Percentiles rank a stretch among this genome's conserved stretches.
Evolutionary conservation across 37 sponge, comb jelly and placozoan species (phyloP).

Genomic region (Hormiphora californensis): DNA sequence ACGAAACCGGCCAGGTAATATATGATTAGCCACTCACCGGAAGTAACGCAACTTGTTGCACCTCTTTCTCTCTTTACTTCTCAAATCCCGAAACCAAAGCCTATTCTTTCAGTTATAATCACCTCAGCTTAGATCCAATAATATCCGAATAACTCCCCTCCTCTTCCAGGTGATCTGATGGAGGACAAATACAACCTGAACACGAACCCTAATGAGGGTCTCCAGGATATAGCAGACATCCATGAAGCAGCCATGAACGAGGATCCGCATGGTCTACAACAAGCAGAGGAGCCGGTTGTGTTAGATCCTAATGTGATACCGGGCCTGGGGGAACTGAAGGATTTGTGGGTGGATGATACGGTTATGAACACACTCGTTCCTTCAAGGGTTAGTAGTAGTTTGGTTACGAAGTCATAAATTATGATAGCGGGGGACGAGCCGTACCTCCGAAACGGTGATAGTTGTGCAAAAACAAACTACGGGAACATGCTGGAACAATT

Average conservation of each 20-base stretch:
- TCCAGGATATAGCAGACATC: not conserved
- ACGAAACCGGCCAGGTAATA: slow-evolving; percentile 72
- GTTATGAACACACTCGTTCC: slow-evolving; percentile 33
- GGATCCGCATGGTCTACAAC: slow-evolving; percentile 19
- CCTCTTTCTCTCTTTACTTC: too few species aligned
- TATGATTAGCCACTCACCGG: too few species aligned
- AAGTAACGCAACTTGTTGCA: too few species aligned
- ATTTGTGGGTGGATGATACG: not conserved
- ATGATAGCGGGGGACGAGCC: too few species aligned
- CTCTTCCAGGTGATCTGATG: slow-evolving; percentile 77
- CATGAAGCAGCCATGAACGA: not conserved
- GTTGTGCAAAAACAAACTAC: too few species aligned
- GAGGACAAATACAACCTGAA: slow-evolving; percentile 71
- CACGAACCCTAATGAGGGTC: slow-evolving; percentile 41
- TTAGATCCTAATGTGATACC: slow-evolving; percentile 25
- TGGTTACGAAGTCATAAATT: not conserved
- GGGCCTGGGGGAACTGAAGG: not conserved
- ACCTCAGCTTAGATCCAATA: too few species aligned
- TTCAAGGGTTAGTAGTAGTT: not conserved
- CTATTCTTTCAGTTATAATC: too few species aligned
- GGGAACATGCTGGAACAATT: too few species aligned
- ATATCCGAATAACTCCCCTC: too few species aligned
- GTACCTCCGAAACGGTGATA: too few species aligned
- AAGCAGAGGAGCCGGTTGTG: not conserved
- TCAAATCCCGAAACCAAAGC: too few species aligned